phyloP scores from a whole-genome alignment of 1,140 invertebrate genomes.

The Thrips palmi region DNA sequence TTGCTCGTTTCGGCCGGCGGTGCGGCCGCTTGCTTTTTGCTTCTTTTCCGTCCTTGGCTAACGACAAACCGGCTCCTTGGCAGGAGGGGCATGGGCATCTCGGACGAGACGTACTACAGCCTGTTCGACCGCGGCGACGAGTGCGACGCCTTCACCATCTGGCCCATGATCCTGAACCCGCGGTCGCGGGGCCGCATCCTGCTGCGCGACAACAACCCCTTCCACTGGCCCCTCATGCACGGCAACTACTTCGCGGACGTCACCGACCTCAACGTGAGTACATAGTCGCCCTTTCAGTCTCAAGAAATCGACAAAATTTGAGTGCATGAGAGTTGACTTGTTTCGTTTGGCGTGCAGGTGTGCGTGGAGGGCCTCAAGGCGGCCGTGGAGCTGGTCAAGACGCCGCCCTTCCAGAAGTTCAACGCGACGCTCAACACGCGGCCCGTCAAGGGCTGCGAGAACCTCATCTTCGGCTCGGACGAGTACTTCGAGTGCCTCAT shows the following conservation, averaged over 20 bases:
- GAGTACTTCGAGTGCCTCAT: constrained; percentile 55
- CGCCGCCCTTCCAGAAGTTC: constrained; percentile 34
- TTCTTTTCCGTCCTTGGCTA: too few species aligned
- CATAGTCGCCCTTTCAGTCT: neutral
- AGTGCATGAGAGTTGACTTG: neutral
- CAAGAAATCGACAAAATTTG: neutral
- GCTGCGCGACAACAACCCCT: constrained; percentile 46
- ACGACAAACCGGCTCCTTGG: too few species aligned
- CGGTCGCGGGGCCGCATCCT: constrained; percentile 51
- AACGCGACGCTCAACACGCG: constrained; percentile 36
- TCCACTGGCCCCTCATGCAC: constrained; percentile 57
- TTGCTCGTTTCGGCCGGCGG: too few species aligned
- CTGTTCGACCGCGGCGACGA: constrained; percentile 30
- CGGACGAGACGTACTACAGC: constrained; percentile 29
- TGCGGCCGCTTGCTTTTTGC: too few species aligned
- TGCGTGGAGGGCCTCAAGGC: constrained; percentile 39
- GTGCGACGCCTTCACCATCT: constrained; percentile 37
- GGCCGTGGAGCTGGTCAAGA: constrained; percentile 33
- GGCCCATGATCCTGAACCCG: constrained; percentile 50
- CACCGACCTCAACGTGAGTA: constrained; percentile 9
- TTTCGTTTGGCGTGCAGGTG: constrained; percentile 37
- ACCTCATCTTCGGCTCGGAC: constrained; percentile 39
- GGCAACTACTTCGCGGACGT: constrained; percentile 59
- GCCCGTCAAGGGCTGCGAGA: constrained; percentile 41
- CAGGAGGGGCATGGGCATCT: too few species aligned